Conservation (phyloP, 1,140 invertebrate species). For the Lordiphosa clarofinis region DNA sequence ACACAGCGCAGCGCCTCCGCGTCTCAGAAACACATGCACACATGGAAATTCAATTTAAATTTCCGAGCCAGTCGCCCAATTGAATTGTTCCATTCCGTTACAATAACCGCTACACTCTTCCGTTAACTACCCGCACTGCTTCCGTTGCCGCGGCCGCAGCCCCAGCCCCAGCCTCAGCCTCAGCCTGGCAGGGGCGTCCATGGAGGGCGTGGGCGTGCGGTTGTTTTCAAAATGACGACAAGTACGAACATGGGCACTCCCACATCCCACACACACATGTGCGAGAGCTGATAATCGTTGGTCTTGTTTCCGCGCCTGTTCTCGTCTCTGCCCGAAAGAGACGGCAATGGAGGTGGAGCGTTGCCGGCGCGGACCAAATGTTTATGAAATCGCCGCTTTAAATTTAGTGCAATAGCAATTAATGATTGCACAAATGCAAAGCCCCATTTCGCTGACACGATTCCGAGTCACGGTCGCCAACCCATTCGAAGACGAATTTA, state of each 20-base stretch:
- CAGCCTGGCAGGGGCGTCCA: slow-evolving; percentile 9
- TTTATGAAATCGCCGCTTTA: slow-evolving; percentile 13
- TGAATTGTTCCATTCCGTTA: slow-evolving; percentile 67
- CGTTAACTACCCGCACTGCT: slow-evolving; percentile 58
- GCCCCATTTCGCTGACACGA: background rate
- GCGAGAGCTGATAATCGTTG: slow-evolving; percentile 10
- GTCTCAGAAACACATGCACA: background rate
- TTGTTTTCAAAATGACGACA: slow-evolving; percentile 45
- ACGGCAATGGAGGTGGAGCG: slow-evolving; percentile 10
- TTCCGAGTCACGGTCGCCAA: too few relatives aligned
- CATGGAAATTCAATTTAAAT: slow-evolving; percentile 30
- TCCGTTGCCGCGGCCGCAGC: slow-evolving; percentile 39
- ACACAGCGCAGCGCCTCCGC: too few relatives aligned
- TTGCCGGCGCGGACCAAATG: slow-evolving; percentile 3
- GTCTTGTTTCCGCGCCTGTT: slow-evolving; percentile 33
- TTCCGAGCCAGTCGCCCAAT: slow-evolving; percentile 46
- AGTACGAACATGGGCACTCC: slow-evolving; percentile 43
- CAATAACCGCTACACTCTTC: slow-evolving; percentile 54
- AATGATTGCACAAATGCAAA: slow-evolving; percentile 4
- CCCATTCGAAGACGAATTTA: too few relatives aligned
- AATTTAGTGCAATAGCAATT: slow-evolving; percentile 11
- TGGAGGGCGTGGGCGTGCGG: slow-evolving; percentile 15
- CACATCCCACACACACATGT: slow-evolving; percentile 29
- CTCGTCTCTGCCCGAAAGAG: slow-evolving; percentile 16
- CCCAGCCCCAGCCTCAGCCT: background rate